Percentiles rank a stretch among this genome's conserved stretches.
Evolutionary conservation across 2,888 invertebrate species (phyloP).

Genomic region (Erebia ligea): DNA sequence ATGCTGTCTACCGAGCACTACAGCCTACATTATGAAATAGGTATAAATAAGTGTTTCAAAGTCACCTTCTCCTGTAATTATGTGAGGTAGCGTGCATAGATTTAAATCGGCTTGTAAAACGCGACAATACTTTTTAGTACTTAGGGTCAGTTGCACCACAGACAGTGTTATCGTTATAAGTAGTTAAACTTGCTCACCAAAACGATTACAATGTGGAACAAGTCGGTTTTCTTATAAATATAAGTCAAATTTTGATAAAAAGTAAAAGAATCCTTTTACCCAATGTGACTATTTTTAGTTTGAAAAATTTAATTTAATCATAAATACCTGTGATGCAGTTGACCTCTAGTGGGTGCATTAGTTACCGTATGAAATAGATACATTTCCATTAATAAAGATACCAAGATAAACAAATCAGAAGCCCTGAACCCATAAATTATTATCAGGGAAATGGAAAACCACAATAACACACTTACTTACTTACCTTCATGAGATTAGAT

Average conservation of each 20-base stretch:
- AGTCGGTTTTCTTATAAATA: no score
- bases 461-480: not conserved
- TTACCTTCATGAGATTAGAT: conserved; percentile 4
- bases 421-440: not conserved
- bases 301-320: no score
- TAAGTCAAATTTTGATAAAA: no score
- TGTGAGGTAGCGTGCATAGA: conserved; percentile 7
- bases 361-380: no score
- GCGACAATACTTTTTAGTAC: not conserved
- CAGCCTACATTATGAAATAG: not conserved
- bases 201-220: no score
- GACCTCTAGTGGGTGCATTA: no score
- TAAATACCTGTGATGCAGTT: no score
- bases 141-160: no score
- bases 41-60: not conserved
- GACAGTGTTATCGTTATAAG: no score
- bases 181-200: no score
- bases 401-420: conserved; percentile 1
- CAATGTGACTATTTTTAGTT: no score
- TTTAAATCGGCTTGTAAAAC: conserved; percentile 3
- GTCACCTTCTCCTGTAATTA: conserved; percentile 3
- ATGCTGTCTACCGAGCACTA: not conserved
- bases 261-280: no score
- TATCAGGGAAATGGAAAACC: conserved; percentile 2
- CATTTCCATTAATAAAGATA: conserved; percentile 1